These are phyloP conservation scores for Dimorphilus gyrociliatus DNA, from an alignment of 2,888 invertebrate genomes.

Conservation along the genomic window DNA sequence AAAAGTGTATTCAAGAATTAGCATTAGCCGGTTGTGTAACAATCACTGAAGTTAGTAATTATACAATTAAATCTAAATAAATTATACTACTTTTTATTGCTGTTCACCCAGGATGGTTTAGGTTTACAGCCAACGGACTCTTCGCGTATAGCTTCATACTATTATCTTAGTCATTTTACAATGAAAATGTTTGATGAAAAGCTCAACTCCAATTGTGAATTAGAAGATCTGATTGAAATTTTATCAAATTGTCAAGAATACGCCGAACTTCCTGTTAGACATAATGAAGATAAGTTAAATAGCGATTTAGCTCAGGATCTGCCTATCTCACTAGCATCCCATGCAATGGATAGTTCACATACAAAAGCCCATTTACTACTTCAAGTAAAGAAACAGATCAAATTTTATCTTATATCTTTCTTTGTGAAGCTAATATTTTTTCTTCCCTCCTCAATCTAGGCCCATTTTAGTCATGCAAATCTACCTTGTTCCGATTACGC, in stretches of 20 bases:
- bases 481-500: slow-evolving; percentile 82
- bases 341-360: slow-evolving; percentile 72
- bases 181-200: slow-evolving; percentile 62
- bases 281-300: slow-evolving; percentile 87
- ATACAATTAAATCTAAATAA: too few species aligned
- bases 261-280: slow-evolving; percentile 80
- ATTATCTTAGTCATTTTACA: slow-evolving; percentile 82
- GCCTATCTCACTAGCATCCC: slow-evolving; percentile 52
- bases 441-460: too few species aligned
- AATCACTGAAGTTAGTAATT: slow-evolving; percentile 43
- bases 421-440: too few species aligned
- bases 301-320: slow-evolving; percentile 65
- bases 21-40: slow-evolving; percentile 60
- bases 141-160: slow-evolving; percentile 86
- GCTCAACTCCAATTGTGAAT: slow-evolving; percentile 47
- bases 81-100: slow-evolving; percentile 1
- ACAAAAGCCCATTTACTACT: slow-evolving; percentile 81
- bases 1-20: slow-evolving; percentile 56
- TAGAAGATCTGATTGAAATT: slow-evolving; percentile 57
- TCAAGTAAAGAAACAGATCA: too few species aligned
- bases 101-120: slow-evolving; percentile 11
- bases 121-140: slow-evolving; percentile 48
- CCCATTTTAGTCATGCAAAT: slow-evolving; percentile 65
- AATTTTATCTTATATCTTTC: too few species aligned
- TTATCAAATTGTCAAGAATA: slow-evolving; percentile 73